Conservation (phyloP, 2,888 invertebrate genomes). For the Trachelus stipa region DNA sequence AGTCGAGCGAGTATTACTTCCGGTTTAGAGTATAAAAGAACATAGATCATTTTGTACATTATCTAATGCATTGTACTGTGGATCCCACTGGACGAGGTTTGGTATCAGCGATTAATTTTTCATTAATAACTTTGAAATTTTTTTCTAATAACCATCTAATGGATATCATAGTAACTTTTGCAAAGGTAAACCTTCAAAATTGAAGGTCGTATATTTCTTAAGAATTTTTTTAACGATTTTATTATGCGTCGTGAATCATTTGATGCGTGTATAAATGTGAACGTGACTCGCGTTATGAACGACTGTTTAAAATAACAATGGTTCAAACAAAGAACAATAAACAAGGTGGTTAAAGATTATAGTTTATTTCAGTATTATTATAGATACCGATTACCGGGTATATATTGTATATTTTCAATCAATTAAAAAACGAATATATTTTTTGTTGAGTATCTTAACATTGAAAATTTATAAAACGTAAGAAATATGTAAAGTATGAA, state of each 20-base stretch:
- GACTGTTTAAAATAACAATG: slow-evolving; percentile 13
- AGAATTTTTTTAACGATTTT: neutral
- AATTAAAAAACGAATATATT: neutral
- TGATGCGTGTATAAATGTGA: neutral
- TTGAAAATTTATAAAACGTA: neutral
- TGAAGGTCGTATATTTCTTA: neutral
- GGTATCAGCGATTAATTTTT: neutral
- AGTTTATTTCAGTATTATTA: slow-evolving; percentile 2
- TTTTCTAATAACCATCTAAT: neutral
- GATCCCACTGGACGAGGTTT: neutral
- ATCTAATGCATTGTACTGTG: neutral
- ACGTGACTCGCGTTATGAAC: slow-evolving; percentile 17
- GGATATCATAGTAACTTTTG: neutral
- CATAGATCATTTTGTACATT: neutral
- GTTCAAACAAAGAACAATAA: slow-evolving; percentile 17
- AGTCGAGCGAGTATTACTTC: slow-evolving; percentile 15
- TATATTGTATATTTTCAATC: neutral
- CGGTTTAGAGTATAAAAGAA: slow-evolving; percentile 6
- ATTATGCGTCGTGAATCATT: neutral
- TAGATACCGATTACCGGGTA: neutral
- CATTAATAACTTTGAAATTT: neutral
- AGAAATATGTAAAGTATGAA: neutral
- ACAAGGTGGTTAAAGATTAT: neutral
- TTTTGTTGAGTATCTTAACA: neutral
- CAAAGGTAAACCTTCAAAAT: neutral